Evolutionary conservation across 2,888 invertebrate genomes (phyloP), one percentile per base, ranked within the genome.

Genomic region (Sphecodes monilicornis): DNA sequence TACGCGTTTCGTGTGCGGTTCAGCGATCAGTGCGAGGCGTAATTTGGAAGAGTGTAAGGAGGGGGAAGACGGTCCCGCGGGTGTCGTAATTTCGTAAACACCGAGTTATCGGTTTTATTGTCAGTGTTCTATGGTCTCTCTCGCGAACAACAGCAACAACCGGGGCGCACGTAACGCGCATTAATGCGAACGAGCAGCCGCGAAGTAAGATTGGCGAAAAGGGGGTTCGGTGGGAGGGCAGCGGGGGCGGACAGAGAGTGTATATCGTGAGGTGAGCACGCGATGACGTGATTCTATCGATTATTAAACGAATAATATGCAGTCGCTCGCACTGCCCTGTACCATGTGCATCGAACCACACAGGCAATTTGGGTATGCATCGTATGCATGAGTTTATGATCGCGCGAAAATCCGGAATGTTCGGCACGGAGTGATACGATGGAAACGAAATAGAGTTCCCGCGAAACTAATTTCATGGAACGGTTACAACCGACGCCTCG

Each of bases 261-360:
- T 89, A 89, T 89, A 84, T 87, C 76, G 86, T 85, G 89, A 90
- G 91, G 89, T 85, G 88, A 91, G 90, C 93, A 93, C 93, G 94
- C 93, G 93, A 93, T 94, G 92, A 93, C 93, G 93, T 93, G 94
- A 93, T 93, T 92, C 92, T 91, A 93, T 93, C 93, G 93, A 93
- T 93, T 94, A 93, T 93, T 93, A 93, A 93, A 93, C 93, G 92
- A 93, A 93, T 93, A 93, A 93, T 93, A 92, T 93, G 91, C 93
- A 90, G 90, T 91, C 89, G 90, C 91, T 88, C 87, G 91, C 88
- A 85, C 88, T 89, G 86, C 87, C 91, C 86, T 86, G 87, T 87
- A 85, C 89, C 90, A 84, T 87, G 89, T 88, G 89, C 89, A 91
- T 90, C 90, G 89, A 87, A 83, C 90, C 90, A 90, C 89, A 89